phyloP scores from a whole-genome alignment of 2,888 invertebrate genomes.

The Tipula confusa region DNA sequence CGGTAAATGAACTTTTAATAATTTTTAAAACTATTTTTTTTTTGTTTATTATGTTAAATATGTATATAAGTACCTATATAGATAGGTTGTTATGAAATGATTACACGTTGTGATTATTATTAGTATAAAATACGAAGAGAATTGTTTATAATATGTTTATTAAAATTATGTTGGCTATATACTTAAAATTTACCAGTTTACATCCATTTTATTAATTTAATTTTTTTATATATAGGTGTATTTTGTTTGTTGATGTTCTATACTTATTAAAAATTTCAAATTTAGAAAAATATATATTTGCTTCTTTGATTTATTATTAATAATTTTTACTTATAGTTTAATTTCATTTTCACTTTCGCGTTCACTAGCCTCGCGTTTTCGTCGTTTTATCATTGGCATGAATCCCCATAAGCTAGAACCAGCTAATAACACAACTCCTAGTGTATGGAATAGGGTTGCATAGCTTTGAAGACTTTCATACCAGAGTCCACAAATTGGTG shows the following conservation, averaged over 20 bases:
- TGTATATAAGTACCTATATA: no score
- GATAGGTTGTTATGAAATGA: background rate
- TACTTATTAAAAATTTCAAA: background rate
- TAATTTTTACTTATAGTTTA: background rate
- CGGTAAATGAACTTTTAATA: background rate
- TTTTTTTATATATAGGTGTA: background rate
- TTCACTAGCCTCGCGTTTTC: conserved; percentile 34
- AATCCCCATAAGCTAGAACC: conserved; percentile 73
- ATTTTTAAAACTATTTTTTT: background rate
- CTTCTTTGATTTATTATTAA: conserved; percentile 27
- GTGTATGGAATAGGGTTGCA: conserved; percentile 65
- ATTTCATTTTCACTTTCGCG: conserved; percentile 25
- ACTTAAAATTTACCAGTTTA: background rate
- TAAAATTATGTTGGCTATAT: background rate
- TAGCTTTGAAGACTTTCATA: conserved; percentile 61
- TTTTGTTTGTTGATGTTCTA: background rate
- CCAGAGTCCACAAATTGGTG: conserved; percentile 76
- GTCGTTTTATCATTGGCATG: conserved; percentile 63
- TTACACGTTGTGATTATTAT: background rate
- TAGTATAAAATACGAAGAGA: background rate
- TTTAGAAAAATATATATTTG: conserved; percentile 25
- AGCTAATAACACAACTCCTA: conserved; percentile 67
- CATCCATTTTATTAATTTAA: background rate
- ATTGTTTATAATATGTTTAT: background rate
- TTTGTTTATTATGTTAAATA: background rate